Percentiles rank a stretch among this genome's conserved stretches.
Conservation (phyloP, 2,797 vertebrate species). For the Ambastaia sidthimunki region DNA sequence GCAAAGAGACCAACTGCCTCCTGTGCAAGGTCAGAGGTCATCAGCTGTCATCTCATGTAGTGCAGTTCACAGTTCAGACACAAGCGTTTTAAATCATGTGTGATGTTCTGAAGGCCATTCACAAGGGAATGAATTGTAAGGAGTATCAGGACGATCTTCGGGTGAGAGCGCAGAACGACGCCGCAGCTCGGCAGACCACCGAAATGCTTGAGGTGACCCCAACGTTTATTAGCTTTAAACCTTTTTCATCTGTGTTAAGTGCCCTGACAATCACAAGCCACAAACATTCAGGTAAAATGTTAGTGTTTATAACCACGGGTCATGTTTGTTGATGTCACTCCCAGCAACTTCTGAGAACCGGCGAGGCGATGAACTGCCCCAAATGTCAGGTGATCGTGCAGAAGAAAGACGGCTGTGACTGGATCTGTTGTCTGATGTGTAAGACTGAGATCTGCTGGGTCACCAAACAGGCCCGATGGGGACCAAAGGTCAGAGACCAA, state of each 20-base stretch:
- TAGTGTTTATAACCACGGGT: no score
- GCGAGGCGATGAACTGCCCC: conserved; percentile 93
- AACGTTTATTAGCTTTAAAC: background rate
- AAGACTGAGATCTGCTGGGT: conserved; percentile 97
- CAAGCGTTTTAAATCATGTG: background rate
- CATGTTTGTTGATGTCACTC: background rate
- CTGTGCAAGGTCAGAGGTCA: conserved; percentile 82
- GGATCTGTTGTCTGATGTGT: conserved; percentile 93
- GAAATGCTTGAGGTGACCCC: conserved; percentile 81
- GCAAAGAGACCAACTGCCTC: conserved; percentile 81
- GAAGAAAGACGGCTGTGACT: conserved; percentile 95
- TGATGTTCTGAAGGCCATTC: conserved; percentile 79
- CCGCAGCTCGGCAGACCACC: conserved; percentile 81
- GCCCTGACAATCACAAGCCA: background rate
- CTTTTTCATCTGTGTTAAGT: background rate
- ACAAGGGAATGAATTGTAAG: conserved; percentile 84
- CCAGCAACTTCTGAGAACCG: conserved; percentile 82
- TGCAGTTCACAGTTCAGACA: no score
- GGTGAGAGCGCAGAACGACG: conserved; percentile 80
- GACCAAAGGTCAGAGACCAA: conserved; percentile 74
- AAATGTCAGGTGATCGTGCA: conserved; percentile 87
- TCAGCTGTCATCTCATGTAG: no score
- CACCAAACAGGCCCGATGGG: conserved; percentile 93
- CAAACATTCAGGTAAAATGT: no score
- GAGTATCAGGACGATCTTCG: conserved; percentile 89